Conservation (phyloP, 2,797 vertebrate genomes). For the Rhinella marina region DNA sequence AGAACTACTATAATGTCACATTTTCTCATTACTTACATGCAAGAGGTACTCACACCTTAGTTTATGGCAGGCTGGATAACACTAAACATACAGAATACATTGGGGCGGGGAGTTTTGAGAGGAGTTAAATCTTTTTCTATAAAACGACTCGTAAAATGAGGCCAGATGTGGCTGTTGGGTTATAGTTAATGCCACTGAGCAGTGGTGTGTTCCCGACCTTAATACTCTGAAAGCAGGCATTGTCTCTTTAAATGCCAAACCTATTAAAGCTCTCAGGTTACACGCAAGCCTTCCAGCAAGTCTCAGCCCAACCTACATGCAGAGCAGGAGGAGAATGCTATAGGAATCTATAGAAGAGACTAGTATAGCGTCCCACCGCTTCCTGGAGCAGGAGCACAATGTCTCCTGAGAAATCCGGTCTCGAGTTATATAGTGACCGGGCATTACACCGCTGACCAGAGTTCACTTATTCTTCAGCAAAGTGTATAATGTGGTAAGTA, state of each 20-base stretch:
- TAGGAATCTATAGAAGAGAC: not conserved
- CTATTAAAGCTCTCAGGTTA: conserved; percentile 37
- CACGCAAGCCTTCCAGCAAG: not conserved
- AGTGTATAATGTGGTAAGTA: conserved; percentile 7
- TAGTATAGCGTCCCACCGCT: not conserved
- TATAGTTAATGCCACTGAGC: not conserved
- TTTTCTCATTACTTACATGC: not conserved
- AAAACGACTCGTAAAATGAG: not conserved
- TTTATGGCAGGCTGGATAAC: not conserved
- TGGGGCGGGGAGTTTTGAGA: not conserved
- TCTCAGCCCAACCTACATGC: not conserved
- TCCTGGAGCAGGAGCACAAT: not conserved
- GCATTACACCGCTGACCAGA: not conserved
- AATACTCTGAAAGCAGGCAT: conserved; percentile 28
- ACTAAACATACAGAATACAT: not conserved
- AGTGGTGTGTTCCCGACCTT: not conserved
- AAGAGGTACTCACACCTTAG: too few relatives aligned
- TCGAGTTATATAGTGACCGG: not conserved
- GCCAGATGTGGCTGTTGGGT: not conserved
- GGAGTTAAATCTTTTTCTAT: not conserved
- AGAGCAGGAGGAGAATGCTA: not conserved
- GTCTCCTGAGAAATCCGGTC: not conserved
- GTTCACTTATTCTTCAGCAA: not conserved
- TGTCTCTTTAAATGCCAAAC: conserved; percentile 30
- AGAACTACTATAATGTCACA: not conserved